Conservation (phyloP, 1,140 invertebrate genomes). For the Maniola jurtina region DNA sequence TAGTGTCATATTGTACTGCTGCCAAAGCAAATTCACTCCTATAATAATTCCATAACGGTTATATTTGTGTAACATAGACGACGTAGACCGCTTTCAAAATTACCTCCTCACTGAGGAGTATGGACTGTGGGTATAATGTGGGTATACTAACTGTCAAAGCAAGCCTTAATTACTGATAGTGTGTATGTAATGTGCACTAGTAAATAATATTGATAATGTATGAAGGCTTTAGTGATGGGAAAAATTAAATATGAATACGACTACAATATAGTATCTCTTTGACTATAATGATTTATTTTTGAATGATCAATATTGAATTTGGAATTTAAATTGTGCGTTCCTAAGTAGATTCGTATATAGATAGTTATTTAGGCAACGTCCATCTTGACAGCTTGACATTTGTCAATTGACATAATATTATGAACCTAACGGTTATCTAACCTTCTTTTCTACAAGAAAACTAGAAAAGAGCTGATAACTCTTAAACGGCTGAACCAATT, state of each 20-base stretch:
- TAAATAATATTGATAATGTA: constrained; percentile 17
- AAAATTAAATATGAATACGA: neutral
- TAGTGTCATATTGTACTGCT: neutral
- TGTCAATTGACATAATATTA: too few species aligned
- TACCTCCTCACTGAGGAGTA: neutral
- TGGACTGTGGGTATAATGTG: neutral
- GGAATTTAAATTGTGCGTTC: too few species aligned
- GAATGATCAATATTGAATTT: too few species aligned
- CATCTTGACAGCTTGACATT: too few species aligned
- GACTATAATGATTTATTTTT: too few species aligned
- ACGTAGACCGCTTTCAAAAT: neutral
- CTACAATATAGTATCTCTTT: too few species aligned
- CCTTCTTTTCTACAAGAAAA: too few species aligned
- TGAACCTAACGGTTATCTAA: too few species aligned
- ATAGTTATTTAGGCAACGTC: too few species aligned
- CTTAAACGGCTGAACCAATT: too few species aligned
- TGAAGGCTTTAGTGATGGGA: constrained; percentile 23
- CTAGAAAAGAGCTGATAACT: too few species aligned
- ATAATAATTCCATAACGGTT: neutral
- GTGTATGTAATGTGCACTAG: constrained; percentile 26
- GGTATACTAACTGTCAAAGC: constrained; percentile 38
- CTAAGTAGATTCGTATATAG: too few species aligned
- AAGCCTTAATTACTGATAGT: constrained; percentile 47
- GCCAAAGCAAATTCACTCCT: neutral
- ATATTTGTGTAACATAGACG: neutral